A percentile compares a stretch with the other conserved stretches of the same genome.
These are phyloP conservation scores for Drosophila micromelanica DNA, from an alignment of 1,140 invertebrate genomes.

Conservation along the genomic window DNA sequence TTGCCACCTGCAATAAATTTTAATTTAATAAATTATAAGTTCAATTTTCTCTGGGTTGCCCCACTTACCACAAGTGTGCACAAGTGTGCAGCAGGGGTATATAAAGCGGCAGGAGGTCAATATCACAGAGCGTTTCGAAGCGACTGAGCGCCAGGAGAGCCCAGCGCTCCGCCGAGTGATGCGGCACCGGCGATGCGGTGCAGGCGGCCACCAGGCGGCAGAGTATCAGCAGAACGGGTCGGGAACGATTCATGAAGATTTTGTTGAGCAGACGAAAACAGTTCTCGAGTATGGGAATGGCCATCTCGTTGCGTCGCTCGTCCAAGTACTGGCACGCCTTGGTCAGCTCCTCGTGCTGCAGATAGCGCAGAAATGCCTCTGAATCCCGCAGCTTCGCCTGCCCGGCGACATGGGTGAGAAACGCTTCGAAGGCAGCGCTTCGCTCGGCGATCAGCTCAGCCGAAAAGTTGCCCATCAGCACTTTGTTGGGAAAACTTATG, in stretches of 20 bases:
- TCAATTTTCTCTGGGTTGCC: too few relatives aligned
- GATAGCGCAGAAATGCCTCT: constrained; percentile 87
- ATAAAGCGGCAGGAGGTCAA: constrained; percentile 88
- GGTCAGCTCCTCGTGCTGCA: constrained; percentile 88
- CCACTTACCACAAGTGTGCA: constrained; percentile 87
- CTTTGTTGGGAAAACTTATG: constrained; percentile 90
- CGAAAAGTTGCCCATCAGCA: constrained; percentile 91
- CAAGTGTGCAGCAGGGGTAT: constrained; percentile 89
- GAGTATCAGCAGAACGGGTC: constrained; percentile 88
- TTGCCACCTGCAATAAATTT: constrained; percentile 86
- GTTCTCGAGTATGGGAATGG: constrained; percentile 88
- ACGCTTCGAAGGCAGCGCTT: constrained; percentile 89
- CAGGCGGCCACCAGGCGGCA: constrained; percentile 88
- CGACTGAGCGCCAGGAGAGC: constrained; percentile 88
- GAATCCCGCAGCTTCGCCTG: constrained; percentile 87
- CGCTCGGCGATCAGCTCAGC: constrained; percentile 89
- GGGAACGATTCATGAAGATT: constrained; percentile 89
- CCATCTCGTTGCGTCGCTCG: constrained; percentile 87
- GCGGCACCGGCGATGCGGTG: constrained; percentile 85
- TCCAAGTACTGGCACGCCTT: constrained; percentile 87
- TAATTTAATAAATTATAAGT: neutral
- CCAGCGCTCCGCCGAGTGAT: constrained; percentile 88
- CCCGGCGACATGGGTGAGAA: constrained; percentile 87
- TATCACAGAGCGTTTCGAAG: constrained; percentile 88
- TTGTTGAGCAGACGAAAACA: constrained; percentile 90